These are phyloP conservation scores for Gallinago jamesoni DNA, from an alignment of 2,113 vertebrate genomes.

Conservation along the genomic window DNA sequence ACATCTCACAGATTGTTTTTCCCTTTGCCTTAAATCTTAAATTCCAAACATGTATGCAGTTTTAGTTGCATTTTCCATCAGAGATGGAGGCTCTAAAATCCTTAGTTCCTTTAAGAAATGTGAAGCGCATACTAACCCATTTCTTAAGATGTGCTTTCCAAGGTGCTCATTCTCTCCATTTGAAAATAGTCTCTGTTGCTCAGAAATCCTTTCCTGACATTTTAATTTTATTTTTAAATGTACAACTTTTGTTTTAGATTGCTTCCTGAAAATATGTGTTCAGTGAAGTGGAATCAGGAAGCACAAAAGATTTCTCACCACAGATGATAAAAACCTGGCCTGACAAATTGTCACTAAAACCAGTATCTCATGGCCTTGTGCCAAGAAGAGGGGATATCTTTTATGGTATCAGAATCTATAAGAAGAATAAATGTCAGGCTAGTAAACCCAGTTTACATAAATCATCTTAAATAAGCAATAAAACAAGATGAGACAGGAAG, in stretches of 20 bases:
- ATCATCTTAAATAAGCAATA: slow-evolving; percentile 4
- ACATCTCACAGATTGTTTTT: not conserved
- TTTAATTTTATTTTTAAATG: slow-evolving; percentile 25
- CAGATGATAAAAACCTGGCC: not conserved
- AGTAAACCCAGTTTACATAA: not conserved
- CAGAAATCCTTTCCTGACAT: not conserved
- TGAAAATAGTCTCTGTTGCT: not conserved
- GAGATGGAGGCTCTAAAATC: not conserved
- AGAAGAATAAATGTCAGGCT: not conserved
- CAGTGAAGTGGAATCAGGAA: not conserved
- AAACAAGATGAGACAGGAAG: not conserved
- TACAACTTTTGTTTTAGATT: not conserved
- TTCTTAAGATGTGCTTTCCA: not conserved
- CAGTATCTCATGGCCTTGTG: not conserved
- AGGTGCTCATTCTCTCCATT: not conserved
- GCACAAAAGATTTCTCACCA: not conserved
- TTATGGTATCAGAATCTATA: not conserved
- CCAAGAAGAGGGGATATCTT: not conserved
- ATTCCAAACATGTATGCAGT: not conserved
- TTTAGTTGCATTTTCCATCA: not conserved
- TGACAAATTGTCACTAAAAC: not conserved
- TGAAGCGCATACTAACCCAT: not conserved
- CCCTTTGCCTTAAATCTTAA: slow-evolving; percentile 10
- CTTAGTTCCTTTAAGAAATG: not conserved
- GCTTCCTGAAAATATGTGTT: not conserved